Percentiles rank a stretch among this genome's conserved stretches.
These are phyloP conservation scores for Orthonevra nobilis DNA, from an alignment of 2,888 invertebrate species.

Conservation along the genomic window DNA sequence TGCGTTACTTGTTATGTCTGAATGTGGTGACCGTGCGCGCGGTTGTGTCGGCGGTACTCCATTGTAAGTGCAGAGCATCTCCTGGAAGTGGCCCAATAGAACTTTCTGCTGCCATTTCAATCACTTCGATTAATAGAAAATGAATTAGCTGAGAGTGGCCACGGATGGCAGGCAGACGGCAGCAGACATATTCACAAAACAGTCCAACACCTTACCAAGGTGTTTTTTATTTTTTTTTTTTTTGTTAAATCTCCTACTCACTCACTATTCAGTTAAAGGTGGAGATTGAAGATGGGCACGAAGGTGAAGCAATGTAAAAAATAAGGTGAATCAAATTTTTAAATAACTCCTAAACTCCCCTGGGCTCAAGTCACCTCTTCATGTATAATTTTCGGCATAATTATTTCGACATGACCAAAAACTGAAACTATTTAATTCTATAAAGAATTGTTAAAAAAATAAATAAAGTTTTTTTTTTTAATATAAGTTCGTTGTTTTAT, in stretches of 20 bases:
- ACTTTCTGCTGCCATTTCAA: conserved; percentile 63
- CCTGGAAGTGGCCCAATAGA: conserved; percentile 65
- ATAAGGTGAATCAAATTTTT: no score
- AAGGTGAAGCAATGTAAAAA: background rate
- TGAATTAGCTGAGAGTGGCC: conserved; percentile 56
- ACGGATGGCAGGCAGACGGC: background rate
- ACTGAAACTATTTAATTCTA: no score
- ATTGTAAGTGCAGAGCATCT: conserved; percentile 63
- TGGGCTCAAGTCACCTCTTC: no score
- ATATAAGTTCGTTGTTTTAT: no score
- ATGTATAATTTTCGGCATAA: no score
- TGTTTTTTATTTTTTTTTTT: background rate
- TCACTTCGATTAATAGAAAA: conserved; percentile 58
- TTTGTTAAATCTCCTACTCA: no score
- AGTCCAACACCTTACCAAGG: conserved; percentile 3
- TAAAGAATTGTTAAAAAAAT: no score
- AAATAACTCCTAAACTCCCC: no score
- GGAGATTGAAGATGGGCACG: conserved; percentile 1
- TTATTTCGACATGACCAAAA: no score
- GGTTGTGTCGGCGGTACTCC: conserved; percentile 7
- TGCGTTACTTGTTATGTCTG: no score
- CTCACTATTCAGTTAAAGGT: background rate
- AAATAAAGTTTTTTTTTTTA: no score
- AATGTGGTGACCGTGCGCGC: conserved; percentile 12
- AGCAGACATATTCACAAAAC: no score